These are phyloP conservation scores for Ambastaia sidthimunki DNA, from an alignment of 2,797 vertebrate genomes.

Conservation along the genomic window DNA sequence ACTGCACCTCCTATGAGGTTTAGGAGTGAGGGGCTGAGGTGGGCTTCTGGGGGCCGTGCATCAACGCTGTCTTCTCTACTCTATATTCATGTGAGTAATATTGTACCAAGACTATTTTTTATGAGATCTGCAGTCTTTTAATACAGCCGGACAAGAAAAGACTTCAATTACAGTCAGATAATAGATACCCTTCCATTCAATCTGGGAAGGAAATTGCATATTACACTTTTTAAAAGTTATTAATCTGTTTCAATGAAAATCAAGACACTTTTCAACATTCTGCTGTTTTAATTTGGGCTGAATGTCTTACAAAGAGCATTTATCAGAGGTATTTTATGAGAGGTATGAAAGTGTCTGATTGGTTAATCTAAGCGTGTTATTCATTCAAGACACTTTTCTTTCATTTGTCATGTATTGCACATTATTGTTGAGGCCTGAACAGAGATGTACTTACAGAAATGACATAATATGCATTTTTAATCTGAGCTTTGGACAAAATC, in stretches of 20 bases:
- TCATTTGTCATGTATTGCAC: neutral
- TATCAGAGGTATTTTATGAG: conserved; percentile 4
- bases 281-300: neutral
- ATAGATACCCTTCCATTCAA: neutral
- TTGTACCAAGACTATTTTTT: neutral
- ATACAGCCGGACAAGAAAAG: conserved; percentile 6
- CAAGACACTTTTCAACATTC: neutral
- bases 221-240: conserved; percentile 9
- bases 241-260: neutral
- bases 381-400: neutral
- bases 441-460: conserved; percentile 63
- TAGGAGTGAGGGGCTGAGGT: conserved; percentile 92
- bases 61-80: conserved; percentile 91
- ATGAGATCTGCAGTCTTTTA: conserved; percentile 9
- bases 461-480: too few relatives aligned
- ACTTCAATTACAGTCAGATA: conserved; percentile 31
- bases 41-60: conserved; percentile 96
- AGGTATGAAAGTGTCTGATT: neutral
- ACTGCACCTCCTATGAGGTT: conserved; percentile 86
- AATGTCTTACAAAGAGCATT: neutral
- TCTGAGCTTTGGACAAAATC: too few relatives aligned
- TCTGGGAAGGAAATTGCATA: neutral
- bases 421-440: neutral
- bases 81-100: conserved; percentile 92
- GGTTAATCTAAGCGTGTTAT: conserved; percentile 4